These are phyloP conservation scores for Zaprionus taronus DNA, from an alignment of 1,140 invertebrate genomes.

Conservation along the genomic window DNA sequence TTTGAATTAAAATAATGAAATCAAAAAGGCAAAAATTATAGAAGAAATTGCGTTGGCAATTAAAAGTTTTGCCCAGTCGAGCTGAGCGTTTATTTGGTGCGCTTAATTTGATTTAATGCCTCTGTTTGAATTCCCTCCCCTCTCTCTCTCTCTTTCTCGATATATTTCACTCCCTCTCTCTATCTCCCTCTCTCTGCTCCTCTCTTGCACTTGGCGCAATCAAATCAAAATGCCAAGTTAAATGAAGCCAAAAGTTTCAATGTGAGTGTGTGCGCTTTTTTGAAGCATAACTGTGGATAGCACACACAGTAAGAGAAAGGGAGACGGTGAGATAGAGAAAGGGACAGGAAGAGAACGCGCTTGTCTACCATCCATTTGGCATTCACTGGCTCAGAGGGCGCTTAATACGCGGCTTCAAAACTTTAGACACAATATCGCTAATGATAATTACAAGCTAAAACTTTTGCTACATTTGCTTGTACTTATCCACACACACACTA, in stretches of 20 bases:
- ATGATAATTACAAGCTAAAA: conserved; percentile 83
- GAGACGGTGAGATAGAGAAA: neutral
- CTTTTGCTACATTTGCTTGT: conserved; percentile 66
- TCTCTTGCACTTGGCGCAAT: conserved; percentile 29
- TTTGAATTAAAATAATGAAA: conserved; percentile 13
- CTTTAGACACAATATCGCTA: conserved; percentile 82
- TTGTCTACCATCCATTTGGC: conserved; percentile 35
- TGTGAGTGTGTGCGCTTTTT: conserved; percentile 32
- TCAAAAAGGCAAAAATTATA: conserved; percentile 14
- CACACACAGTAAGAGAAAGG: conserved; percentile 1
- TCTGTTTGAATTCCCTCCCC: neutral
- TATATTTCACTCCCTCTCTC: neutral
- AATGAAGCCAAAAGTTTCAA: conserved; percentile 54
- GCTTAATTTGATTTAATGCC: conserved; percentile 55
- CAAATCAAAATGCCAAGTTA: conserved; percentile 59
- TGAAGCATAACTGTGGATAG: conserved; percentile 33
- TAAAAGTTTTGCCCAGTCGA: conserved; percentile 38
- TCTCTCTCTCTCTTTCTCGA: neutral
- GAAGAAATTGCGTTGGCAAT: conserved; percentile 37
- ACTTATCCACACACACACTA: conserved; percentile 14
- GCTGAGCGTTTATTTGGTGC: conserved; percentile 39
- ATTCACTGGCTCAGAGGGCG: conserved; percentile 54
- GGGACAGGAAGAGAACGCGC: neutral
- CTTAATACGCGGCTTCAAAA: conserved; percentile 69
- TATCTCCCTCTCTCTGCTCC: neutral